Conservation (phyloP, 2,888 invertebrate species). For the Euclidia mi region DNA sequence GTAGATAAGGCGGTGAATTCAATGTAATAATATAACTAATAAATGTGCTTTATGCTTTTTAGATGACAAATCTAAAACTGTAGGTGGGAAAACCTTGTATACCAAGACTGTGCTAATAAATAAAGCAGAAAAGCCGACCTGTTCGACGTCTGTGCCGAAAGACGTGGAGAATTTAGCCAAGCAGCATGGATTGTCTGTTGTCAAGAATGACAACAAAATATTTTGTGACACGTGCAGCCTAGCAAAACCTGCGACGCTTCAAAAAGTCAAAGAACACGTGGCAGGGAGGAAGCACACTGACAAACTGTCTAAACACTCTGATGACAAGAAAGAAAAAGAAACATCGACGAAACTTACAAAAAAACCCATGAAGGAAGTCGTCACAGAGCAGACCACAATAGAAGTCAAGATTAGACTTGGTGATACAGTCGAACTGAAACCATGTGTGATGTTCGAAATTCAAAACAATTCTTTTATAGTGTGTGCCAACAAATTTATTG, state of each 20-base stretch:
- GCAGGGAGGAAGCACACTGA: neutral
- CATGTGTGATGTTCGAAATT: too few relatives aligned
- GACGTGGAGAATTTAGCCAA: neutral
- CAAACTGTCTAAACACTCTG: neutral
- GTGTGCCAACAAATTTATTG: too few relatives aligned
- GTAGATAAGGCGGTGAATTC: neutral
- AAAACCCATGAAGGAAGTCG: neutral
- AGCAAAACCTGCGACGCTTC: neutral
- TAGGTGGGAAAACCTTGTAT: neutral
- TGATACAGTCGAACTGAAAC: too few relatives aligned
- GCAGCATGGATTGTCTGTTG: neutral
- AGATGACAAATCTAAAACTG: neutral
- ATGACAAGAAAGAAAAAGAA: neutral
- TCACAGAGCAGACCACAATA: too few relatives aligned
- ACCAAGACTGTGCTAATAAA: neutral
- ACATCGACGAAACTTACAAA: neutral
- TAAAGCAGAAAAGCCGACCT: neutral
- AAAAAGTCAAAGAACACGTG: neutral
- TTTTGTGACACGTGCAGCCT: neutral
- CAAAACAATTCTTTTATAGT: too few relatives aligned
- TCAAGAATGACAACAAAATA: neutral
- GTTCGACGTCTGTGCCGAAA: neutral
- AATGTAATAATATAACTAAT: neutral
- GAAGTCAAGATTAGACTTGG: too few relatives aligned
- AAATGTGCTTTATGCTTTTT: neutral